phyloP scores from a whole-genome alignment of 1,140 invertebrate genomes.

The Neuroterus valhalla region DNA sequence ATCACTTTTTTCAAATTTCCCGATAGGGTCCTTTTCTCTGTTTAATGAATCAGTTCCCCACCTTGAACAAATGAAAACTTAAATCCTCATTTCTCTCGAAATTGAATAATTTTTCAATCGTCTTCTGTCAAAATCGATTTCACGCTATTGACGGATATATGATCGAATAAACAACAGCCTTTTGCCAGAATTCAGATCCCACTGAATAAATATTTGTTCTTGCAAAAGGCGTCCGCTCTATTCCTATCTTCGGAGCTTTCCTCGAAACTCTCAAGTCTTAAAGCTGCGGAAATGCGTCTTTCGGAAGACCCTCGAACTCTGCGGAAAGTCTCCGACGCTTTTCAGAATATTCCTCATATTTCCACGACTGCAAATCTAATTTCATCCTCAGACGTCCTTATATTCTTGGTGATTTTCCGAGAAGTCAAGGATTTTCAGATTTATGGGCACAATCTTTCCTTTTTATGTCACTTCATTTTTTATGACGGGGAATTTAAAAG shows the following conservation, averaged over 20 bases:
- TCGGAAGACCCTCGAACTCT: constrained; percentile 3
- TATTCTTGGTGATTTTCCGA: background rate
- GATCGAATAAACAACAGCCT: constrained; percentile 57
- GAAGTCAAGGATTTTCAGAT: background rate
- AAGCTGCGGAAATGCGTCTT: background rate
- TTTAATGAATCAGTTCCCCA: no score
- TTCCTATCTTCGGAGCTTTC: constrained; percentile 53
- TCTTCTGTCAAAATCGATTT: constrained; percentile 29
- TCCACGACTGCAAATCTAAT: constrained; percentile 12
- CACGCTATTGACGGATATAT: constrained; percentile 60
- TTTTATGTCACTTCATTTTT: background rate
- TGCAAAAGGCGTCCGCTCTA: constrained; percentile 54
- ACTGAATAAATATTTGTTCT: constrained; percentile 69
- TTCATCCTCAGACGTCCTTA: background rate
- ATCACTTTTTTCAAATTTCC: no score
- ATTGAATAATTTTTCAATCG: constrained; percentile 55
- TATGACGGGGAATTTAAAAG: background rate
- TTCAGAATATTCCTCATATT: constrained; percentile 21
- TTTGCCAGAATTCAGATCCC: constrained; percentile 54
- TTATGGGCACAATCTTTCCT: background rate
- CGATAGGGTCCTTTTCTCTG: no score
- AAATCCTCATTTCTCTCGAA: background rate
- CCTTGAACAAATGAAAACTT: background rate
- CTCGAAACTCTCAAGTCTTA: constrained; percentile 12
- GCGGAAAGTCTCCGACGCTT: background rate